Evolutionary conservation across 2,797 vertebrate genomes (phyloP), one percentile per base, ranked within the genome.

Genomic region (Gymnodraco acuticeps): DNA sequence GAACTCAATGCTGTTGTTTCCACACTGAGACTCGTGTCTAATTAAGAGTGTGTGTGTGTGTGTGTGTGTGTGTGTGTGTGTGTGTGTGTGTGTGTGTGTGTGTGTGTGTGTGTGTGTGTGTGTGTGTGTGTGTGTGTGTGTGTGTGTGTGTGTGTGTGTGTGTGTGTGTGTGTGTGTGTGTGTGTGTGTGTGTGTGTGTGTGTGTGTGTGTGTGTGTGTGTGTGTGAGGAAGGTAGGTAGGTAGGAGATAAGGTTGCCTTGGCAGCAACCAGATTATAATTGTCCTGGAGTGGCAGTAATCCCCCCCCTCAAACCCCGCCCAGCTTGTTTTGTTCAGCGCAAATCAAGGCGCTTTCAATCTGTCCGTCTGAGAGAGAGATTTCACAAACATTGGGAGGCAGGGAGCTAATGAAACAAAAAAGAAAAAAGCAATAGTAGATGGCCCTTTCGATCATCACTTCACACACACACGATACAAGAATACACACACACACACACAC

Each of bases 201-300:
- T 72, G 61, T 20, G 20, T 20, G 20, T 20, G 20, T 20, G 20
- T 20, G 55, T 70, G 77, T 77, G 73, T 74, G 60, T 73, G 20
- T 27, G 27, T 27, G 27, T 17, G 48, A 14, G 59, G 27, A 27
- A 27, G 27, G 27, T 27, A 66, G 64, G 67, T 70, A 78, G 85
- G 73, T 53, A 50, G 67, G 60, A 84, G 90, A 90, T 88, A 86
- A 87, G 78, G 84, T 85, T 83, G 80, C 81, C 61, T 77, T 72
- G 70, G 85, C 82, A 81, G 88, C 80, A 66, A 47, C 81, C 11
- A 86, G 83, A 90, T 89, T 88, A 84, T 82, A 86, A 81, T 88
- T 81, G 83, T 88, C 85, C 80, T 87, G 87, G 80, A 90, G 88
- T 86, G 88, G 82, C 85, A 73, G 73, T 88, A 88, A 87, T 89